Evolutionary conservation across 2,797 vertebrate species (phyloP), one percentile per base, ranked within the genome.

Genomic region (Mus minutoides): DNA sequence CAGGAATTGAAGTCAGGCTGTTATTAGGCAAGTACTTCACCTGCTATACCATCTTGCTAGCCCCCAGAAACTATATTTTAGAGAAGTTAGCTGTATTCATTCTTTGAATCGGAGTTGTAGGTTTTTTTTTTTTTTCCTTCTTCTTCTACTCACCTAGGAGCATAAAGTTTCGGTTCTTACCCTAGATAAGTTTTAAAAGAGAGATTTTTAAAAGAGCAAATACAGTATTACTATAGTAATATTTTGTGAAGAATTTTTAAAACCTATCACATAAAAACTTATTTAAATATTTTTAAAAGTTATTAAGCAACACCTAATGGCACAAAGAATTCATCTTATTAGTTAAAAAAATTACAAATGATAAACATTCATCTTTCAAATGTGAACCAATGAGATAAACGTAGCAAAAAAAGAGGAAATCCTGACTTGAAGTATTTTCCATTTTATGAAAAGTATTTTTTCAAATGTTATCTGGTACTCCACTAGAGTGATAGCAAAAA

Each of bases 341-440:
- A 97, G 67, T 26, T 76, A 77, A 26, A 24, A 24, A 94, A 95
- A 90, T 76, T 79, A 96, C 62, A 95, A 95, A 86, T n/a, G 49
- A 64, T 75, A 21, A 91, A 89, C 88, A 83, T 84, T 87, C 5
- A 93, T 75, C 90, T 92, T n/a, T 67, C 73, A 94, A 77, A 37
- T 90, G 62, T 92, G 62, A 96, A 93, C 76, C 73, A 94, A 93
- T 88, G 56, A 83, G 0, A 88, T 76, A 94, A 80, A 40, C 31
- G 21, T 75, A 91, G 90, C n/a, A 93, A 46, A 64, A 64, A 77
- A 77, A 56, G 77, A 88, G 73, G 8, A 88, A 91, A 69, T 89
- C 58, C 78, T 90, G 19, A 79, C 83, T 95, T 84, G 10, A 95
- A 88, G 21, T 52, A 92, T 90, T 96, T 91, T 31, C 49, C 43